A percentile compares a stretch with the other conserved stretches of the same genome.
Evolutionary conservation across 2,888 invertebrate genomes (phyloP).

Genomic region (Saturnia pavonia): DNA sequence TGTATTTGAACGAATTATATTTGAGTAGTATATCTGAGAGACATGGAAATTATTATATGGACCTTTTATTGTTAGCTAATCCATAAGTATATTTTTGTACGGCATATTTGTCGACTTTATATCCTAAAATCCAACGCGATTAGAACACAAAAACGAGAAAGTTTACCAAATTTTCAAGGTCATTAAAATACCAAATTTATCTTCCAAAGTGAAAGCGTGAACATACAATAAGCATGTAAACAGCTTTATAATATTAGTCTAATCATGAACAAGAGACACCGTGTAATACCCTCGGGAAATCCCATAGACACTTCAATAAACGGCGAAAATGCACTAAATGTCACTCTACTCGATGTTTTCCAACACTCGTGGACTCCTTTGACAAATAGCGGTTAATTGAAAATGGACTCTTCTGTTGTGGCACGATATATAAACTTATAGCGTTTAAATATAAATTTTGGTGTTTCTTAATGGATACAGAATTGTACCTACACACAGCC

Average conservation of each 20-base stretch:
- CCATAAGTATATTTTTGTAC: too few species aligned
- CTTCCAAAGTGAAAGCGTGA: slow-evolving; percentile 30
- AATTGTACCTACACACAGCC: too few species aligned
- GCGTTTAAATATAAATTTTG: neutral
- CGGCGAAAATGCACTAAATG: slow-evolving; percentile 51
- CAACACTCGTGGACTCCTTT: slow-evolving; percentile 45
- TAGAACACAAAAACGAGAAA: too few species aligned
- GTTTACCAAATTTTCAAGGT: neutral
- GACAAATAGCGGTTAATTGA: slow-evolving; percentile 75
- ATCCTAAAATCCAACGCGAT: too few species aligned
- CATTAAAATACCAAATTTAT: neutral
- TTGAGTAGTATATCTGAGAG: too few species aligned
- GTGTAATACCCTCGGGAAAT: slow-evolving; percentile 36
- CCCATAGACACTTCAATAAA: slow-evolving; percentile 28
- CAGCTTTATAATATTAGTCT: slow-evolving; percentile 1
- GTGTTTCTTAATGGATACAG: too few species aligned
- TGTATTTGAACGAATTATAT: too few species aligned
- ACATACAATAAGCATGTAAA: slow-evolving; percentile 40
- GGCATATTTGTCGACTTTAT: too few species aligned
- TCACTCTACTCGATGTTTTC: slow-evolving; percentile 45
- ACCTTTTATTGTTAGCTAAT: too few species aligned
- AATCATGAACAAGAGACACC: slow-evolving; percentile 25
- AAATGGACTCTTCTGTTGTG: slow-evolving; percentile 49
- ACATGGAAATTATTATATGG: too few species aligned
- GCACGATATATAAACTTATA: slow-evolving; percentile 34